Base-by-base conservation (phyloP, 2,797 vertebrate genomes). In the Erpetoichthys calabaricus region DNA sequence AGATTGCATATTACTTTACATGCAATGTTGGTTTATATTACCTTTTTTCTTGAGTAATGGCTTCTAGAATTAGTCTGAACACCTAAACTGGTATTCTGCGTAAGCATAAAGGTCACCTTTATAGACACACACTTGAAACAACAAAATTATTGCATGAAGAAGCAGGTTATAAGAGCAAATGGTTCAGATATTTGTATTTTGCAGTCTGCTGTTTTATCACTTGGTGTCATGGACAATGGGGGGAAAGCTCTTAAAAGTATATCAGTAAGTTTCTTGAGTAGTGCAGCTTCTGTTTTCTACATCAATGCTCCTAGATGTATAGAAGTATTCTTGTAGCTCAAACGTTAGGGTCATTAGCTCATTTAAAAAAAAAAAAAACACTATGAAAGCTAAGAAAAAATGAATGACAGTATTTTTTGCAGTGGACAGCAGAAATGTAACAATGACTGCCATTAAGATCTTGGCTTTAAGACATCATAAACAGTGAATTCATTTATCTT, bases 91-190 rank as follows among this genome's bases (percentile, higher is more conserved):
- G 55, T 56, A 68, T 68, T 66, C 64, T 67, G 43, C 61, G 57
- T 44, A 3, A 45, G 56, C 56, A 47, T 54, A 67, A 61, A 70
- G 68, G 65, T 72, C 65, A 60, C 47, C 62, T 54, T 57, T 41
- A 57, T 53, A 46, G 57, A 62, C 58, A 64, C 60, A 56, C 58
- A 47, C 60, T 60, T 60, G 60, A 64, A 61, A 59, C 59, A 61
- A 45, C 51, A 63, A 41, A 56, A 53, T 44, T 42, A 59, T 45
- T 25, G 45, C 49, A 53, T 53, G 49, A 7, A 5, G 47, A 53
- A 42, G 5, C 46, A 6, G 42, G 57, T 6, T 8, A 5, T 10
- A 7, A 50, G 3, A 3, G 25, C 46, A 25, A 50, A 47, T 45
- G 41, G 44, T 44, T 56, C 25, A 25, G 25, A 25, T 25, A 25